A percentile compares a stretch with the other conserved stretches of the same genome.
Conservation (phyloP, 2,888 invertebrate genomes). For the Mamestra brassicae region DNA sequence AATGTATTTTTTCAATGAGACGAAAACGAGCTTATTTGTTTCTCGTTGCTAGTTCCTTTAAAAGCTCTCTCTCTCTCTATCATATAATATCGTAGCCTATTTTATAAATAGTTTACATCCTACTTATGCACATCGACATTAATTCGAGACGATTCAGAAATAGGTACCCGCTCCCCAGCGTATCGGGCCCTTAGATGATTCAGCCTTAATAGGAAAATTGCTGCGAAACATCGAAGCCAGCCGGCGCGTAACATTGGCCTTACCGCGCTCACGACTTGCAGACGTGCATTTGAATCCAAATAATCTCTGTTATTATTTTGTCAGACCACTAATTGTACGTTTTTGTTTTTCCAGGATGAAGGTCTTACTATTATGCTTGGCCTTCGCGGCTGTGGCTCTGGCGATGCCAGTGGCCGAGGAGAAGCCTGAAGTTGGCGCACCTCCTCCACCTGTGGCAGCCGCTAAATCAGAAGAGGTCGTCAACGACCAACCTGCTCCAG, state of each 20-base stretch:
- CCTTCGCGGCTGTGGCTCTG: constrained; percentile 90
- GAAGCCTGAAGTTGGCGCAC: constrained; percentile 73
- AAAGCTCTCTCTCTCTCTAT: constrained; percentile 61
- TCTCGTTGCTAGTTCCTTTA: constrained; percentile 57
- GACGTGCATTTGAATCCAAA: constrained; percentile 80
- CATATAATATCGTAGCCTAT: constrained; percentile 69
- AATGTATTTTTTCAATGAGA: not conserved
- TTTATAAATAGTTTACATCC: constrained; percentile 87
- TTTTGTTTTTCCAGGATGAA: constrained; percentile 91
- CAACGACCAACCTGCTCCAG: constrained; percentile 64
- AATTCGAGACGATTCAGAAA: constrained; percentile 81
- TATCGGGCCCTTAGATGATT: constrained; percentile 85
- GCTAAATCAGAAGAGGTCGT: constrained; percentile 34
- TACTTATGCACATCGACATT: constrained; percentile 80
- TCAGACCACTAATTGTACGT: constrained; percentile 79
- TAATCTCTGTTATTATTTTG: constrained; percentile 72
- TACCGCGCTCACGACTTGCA: constrained; percentile 85
- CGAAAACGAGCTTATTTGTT: not conserved
- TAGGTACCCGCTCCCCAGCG: constrained; percentile 77
- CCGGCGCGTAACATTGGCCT: constrained; percentile 90
- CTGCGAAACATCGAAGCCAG: constrained; percentile 78
- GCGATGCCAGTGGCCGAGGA: constrained; percentile 92
- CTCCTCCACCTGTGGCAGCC: constrained; percentile 58
- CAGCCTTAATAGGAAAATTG: constrained; percentile 89
- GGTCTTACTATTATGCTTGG: constrained; percentile 91